Conservation (phyloP, 2,888 invertebrate genomes). For the Neria commutata region DNA sequence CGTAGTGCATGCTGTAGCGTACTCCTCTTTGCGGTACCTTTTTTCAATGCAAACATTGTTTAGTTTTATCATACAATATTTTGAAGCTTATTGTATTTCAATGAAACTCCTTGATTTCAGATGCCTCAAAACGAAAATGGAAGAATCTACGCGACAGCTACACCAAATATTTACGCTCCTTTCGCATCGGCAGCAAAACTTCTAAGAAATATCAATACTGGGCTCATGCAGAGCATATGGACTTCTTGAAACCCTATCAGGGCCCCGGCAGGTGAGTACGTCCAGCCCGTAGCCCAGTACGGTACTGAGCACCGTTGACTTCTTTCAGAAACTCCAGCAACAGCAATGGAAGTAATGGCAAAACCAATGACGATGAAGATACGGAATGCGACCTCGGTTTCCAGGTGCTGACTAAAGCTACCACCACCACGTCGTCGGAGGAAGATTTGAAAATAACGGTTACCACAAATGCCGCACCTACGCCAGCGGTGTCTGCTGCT, state of each 20-base stretch:
- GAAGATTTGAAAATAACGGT: conserved; percentile 44
- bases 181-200: conserved; percentile 60
- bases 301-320: background rate
- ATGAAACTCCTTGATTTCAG: conserved; percentile 32
- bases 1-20: too few species aligned
- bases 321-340: conserved; percentile 42
- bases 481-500: conserved; percentile 22
- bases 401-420: conserved; percentile 54
- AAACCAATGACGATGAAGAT: conserved; percentile 55
- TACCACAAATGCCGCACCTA: conserved; percentile 25
- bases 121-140: conserved; percentile 61
- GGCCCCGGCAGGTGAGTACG: conserved; percentile 55
- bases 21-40: too few species aligned
- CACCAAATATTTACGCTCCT: conserved; percentile 61
- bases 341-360: conserved; percentile 41
- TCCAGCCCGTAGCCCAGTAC: too few species aligned
- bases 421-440: conserved; percentile 40
- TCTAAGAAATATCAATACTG: conserved; percentile 61
- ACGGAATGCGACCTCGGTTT: conserved; percentile 57
- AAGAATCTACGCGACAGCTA: conserved; percentile 62
- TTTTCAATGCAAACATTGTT: too few species aligned
- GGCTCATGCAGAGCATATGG: conserved; percentile 62
- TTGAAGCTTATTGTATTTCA: background rate
- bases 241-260: conserved; percentile 59
- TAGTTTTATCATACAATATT: background rate